Evolutionary conservation across 2,797 vertebrate genomes (phyloP), one percentile per base, ranked within the genome.

Genomic region (Podarcis siculus): DNA sequence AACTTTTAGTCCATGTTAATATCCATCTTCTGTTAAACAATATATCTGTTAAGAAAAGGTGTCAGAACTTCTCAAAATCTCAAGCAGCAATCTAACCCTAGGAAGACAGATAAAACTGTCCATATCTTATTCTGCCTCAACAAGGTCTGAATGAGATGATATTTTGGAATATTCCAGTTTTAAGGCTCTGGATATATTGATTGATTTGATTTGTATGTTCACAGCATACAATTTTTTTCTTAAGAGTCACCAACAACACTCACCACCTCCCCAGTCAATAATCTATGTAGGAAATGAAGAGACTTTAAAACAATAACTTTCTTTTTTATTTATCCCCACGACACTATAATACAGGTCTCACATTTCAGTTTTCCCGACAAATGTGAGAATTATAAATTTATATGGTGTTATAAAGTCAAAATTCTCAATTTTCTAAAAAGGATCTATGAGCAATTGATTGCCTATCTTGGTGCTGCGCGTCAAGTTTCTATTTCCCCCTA

Each of bases 401-500:
- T 72, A 35, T 35, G 79, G 35, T 58, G 3, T 83, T 83, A 27
- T 83, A 73, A 75, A 55, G 10, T 55, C 32, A 67, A 67, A 85
- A 75, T 19, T 49, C 61, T 67, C 37, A 39, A 55, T 67, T 80
- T 76, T 37, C 37, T 49, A 45, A 23, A 3, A 67, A 81, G 78
- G 9, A 61, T 61, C 37, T 72, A 67, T 32, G 9, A 10, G 17
- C 39, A 55, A 12, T 19, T 27, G 37, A 71, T 39, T 72, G 66
- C 15, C 27, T 30, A 79, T 4, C 21, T 88, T 66, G 25, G 39
- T n/a, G 37, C 83, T 91, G 35, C 76, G 87, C 72, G 27, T 72
- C 86, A n/a, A 37, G 21, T 79, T 81, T 84, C 82, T 39, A 66
- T 27, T 55, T 39, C 85, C 21, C 64, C 27, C 89, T 77, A 87